Evolutionary conservation across 2,797 vertebrate genomes (phyloP).

Genomic region (Prunella strophiata): DNA sequence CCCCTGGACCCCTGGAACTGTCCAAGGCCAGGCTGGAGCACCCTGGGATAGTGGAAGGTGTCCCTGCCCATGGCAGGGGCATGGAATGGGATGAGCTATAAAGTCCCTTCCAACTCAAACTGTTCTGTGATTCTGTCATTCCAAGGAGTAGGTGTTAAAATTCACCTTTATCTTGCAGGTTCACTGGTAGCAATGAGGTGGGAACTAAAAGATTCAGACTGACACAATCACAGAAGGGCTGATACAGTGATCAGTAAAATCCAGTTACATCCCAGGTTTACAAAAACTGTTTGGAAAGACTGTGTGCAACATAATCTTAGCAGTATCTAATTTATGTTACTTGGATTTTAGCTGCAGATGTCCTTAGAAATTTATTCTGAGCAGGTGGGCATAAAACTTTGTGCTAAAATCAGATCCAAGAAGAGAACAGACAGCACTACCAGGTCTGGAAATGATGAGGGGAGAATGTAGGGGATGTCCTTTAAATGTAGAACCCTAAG

Average conservation of each 20-base stretch:
- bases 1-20: not conserved
- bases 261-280: not conserved
- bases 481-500: not conserved
- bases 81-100: not conserved
- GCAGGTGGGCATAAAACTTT: not conserved
- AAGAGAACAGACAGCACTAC: not conserved
- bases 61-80: not conserved
- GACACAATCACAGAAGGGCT: not conserved
- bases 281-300: not conserved
- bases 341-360: not conserved
- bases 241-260: not conserved
- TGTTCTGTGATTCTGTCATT: not conserved
- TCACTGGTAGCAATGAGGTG: not conserved
- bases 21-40: not conserved
- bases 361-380: not conserved
- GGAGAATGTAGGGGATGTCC: not conserved
- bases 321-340: not conserved
- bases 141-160: not conserved
- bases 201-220: not conserved
- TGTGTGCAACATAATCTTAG: not conserved
- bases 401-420: not conserved
- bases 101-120: not conserved
- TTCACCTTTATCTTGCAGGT: not conserved
- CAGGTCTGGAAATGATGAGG: not conserved
- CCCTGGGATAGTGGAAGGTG: rapidly evolving